Conservation (phyloP, 2,113 vertebrate genomes). For the Daphoenositta chrysoptera region DNA sequence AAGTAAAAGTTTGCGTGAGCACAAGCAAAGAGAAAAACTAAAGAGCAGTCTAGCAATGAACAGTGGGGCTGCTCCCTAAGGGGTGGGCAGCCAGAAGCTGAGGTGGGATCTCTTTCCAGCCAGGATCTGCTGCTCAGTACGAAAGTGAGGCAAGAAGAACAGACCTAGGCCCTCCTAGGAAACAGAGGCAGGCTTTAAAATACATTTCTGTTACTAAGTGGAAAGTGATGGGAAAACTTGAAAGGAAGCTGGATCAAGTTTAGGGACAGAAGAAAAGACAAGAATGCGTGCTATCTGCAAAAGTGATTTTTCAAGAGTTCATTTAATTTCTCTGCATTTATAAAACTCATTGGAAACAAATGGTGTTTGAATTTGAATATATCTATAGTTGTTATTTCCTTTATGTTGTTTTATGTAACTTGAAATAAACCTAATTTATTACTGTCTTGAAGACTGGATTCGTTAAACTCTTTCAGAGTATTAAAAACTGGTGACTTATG, state of each 20-base stretch:
- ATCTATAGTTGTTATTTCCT: neutral
- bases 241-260: neutral
- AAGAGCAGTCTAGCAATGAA: neutral
- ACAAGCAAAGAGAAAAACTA: neutral
- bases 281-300: neutral
- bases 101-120: neutral
- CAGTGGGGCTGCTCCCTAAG: neutral
- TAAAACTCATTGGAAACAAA: neutral
- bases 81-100: neutral
- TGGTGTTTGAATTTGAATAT: neutral
- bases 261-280: neutral
- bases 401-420: neutral
- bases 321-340: neutral
- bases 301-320: neutral
- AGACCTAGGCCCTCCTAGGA: neutral
- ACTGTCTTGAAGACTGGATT: neutral
- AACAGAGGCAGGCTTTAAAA: neutral
- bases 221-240: neutral
- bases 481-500: neutral
- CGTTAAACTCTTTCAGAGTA: neutral
- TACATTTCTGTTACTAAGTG: neutral
- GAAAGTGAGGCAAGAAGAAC: neutral
- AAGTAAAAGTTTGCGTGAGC: fast-evolving
- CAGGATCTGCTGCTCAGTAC: neutral
- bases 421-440: neutral